Evolutionary conservation across 1,140 invertebrate genomes (phyloP).

Genomic region (Zaprionus camerounensis): DNA sequence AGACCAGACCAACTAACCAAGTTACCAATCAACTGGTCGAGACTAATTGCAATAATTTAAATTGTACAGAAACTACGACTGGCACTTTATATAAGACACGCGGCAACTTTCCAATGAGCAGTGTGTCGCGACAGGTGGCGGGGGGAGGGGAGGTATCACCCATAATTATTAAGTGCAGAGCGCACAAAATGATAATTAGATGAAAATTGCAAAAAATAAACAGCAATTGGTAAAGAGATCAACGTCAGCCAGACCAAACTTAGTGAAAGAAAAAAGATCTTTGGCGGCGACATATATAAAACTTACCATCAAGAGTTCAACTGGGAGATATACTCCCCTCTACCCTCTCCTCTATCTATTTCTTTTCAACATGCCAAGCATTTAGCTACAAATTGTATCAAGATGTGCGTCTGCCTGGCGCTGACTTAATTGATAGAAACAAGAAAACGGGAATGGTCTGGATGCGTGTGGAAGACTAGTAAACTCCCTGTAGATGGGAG

Average conservation of each 20-base stretch:
- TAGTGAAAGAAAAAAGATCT: constrained; percentile 12
- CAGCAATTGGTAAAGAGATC: constrained; percentile 30
- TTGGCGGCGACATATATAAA: constrained; percentile 23
- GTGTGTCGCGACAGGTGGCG: background rate
- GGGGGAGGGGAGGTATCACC: constrained; percentile 32
- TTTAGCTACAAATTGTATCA: constrained; percentile 66
- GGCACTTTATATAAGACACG: constrained; percentile 60
- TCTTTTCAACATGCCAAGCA: constrained; percentile 34
- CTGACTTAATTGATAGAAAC: constrained; percentile 68
- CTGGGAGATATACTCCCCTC: background rate
- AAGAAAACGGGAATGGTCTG: constrained; percentile 12
- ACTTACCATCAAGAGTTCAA: constrained; percentile 9
- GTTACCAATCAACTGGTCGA: constrained; percentile 42
- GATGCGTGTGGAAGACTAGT: background rate
- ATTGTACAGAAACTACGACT: constrained; percentile 24
- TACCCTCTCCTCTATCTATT: background rate
- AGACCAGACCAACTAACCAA: constrained; percentile 30
- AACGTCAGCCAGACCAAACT: constrained; percentile 15
- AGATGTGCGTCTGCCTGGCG: constrained; percentile 52
- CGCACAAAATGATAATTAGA: constrained; percentile 66
- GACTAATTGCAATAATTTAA: constrained; percentile 74
- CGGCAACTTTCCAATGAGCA: constrained; percentile 52
- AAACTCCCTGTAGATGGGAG: background rate
- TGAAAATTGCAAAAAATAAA: constrained; percentile 42
- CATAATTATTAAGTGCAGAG: constrained; percentile 54